phyloP scores from a whole-genome alignment of 2,113 vertebrate species.

The Herpailurus yagouaroundi region DNA sequence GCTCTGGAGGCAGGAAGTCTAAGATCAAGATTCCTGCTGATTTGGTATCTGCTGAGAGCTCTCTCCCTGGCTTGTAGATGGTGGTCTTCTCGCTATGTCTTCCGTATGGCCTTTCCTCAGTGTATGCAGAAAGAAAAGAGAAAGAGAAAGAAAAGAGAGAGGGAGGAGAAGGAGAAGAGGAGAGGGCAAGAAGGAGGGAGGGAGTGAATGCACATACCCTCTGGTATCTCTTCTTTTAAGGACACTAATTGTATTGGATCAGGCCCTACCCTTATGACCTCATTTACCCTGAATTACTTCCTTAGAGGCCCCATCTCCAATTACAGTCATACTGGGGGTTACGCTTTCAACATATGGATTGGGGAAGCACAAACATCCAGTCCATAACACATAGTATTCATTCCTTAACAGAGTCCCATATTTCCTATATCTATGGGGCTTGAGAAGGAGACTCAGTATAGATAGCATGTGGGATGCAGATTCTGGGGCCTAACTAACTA shows the following conservation, averaged over 20 bases:
- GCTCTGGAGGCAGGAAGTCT: not conserved
- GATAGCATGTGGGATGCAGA: not conserved
- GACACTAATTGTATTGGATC: not conserved
- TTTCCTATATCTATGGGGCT: not conserved
- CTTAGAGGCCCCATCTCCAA: not conserved
- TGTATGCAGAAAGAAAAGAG: not conserved
- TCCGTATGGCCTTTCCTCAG: not conserved
- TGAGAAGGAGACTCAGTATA: not conserved
- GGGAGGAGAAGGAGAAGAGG: not conserved
- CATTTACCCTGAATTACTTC: not conserved
- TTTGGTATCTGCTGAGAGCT: not conserved
- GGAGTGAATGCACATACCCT: not conserved
- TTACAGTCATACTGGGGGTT: not conserved
- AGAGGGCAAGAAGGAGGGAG: not conserved
- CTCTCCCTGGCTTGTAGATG: not conserved
- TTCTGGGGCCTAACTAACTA: not conserved
- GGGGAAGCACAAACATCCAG: not conserved
- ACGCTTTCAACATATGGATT: not conserved
- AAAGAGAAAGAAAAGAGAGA: not conserved
- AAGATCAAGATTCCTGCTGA: not conserved
- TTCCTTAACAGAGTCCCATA: not conserved
- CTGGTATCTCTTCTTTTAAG: not conserved
- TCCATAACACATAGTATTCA: not conserved
- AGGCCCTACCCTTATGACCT: not conserved
- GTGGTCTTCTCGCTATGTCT: not conserved